Evolutionary conservation across 1,140 invertebrate species (phyloP).

Genomic region (Papilio helenus): DNA sequence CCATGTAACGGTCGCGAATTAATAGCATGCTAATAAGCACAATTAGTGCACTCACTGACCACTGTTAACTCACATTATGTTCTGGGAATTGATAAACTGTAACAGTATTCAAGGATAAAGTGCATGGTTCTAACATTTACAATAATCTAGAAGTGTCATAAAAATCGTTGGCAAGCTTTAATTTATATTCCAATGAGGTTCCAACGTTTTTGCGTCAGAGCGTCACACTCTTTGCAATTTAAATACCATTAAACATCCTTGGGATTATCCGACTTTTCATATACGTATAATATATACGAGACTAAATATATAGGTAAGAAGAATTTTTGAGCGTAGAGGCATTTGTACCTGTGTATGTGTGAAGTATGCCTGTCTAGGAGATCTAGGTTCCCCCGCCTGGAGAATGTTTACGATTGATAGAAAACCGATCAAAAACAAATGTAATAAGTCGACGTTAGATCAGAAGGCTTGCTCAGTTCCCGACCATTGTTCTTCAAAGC

Average conservation of each 20-base stretch:
- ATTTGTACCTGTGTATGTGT: background rate
- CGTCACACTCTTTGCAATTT: background rate
- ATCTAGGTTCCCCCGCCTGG: no score
- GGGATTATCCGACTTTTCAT: background rate
- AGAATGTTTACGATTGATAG: no score
- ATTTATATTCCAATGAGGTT: slow-evolving; percentile 1
- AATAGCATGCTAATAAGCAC: slow-evolving; percentile 5
- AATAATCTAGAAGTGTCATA: background rate
- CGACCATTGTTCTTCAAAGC: no score
- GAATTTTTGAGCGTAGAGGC: no score
- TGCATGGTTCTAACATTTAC: background rate
- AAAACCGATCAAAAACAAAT: no score
- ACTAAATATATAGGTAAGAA: background rate
- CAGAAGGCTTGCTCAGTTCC: no score
- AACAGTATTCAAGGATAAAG: background rate
- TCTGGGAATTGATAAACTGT: background rate
- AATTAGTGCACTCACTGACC: background rate
- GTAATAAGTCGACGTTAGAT: no score
- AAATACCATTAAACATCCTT: background rate
- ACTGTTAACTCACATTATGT: slow-evolving; percentile 5
- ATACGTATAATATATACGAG: background rate
- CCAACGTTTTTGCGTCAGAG: background rate
- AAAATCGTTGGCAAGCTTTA: background rate
- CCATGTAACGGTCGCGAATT: slow-evolving; percentile 12
- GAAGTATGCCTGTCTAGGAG: no score